A percentile compares a stretch with the other conserved stretches of the same genome.
Evolutionary conservation across 2,797 vertebrate species (phyloP).

Genomic region (Astyanax mexicanus): DNA sequence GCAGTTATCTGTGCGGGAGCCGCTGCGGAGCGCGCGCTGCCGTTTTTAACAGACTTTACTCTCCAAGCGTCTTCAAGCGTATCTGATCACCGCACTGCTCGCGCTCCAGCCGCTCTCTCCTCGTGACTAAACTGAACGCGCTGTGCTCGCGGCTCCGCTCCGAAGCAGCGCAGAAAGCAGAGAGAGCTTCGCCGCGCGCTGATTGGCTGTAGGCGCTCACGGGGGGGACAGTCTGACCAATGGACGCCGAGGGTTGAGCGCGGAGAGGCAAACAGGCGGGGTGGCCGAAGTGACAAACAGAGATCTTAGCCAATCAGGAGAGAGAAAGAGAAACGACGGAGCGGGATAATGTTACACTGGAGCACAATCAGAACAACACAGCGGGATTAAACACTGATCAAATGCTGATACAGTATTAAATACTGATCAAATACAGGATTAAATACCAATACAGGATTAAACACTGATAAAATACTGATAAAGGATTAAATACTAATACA

Average conservation of each 20-base stretch:
- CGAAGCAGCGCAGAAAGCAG: conserved; percentile 72
- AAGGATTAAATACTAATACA: not conserved
- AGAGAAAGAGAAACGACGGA: not conserved
- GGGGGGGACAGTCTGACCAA: conserved; percentile 61
- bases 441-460: too few relatives aligned
- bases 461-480: not conserved
- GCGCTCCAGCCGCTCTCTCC: conserved; percentile 37
- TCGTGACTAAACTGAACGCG: conserved; percentile 48
- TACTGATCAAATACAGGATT: not conserved
- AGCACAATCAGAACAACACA: not conserved
- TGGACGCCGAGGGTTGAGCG: conserved; percentile 17
- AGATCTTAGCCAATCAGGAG: conserved; percentile 61
- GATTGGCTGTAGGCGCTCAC: conserved; percentile 66
- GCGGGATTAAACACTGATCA: too few relatives aligned
- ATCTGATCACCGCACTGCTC: too few relatives aligned
- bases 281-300: conserved; percentile 56
- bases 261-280: conserved; percentile 32
- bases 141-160: conserved; percentile 76
- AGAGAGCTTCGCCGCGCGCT: conserved; percentile 58
- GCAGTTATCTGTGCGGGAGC: too few relatives aligned
- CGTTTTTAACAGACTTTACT: too few relatives aligned
- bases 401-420: too few relatives aligned
- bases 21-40: too few relatives aligned
- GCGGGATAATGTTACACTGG: not conserved
- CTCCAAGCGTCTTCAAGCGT: too few relatives aligned